Evolutionary conservation across 35 echinoderm and acorn worm species (phyloP).

Genomic region (Ophioderma brevispina): DNA sequence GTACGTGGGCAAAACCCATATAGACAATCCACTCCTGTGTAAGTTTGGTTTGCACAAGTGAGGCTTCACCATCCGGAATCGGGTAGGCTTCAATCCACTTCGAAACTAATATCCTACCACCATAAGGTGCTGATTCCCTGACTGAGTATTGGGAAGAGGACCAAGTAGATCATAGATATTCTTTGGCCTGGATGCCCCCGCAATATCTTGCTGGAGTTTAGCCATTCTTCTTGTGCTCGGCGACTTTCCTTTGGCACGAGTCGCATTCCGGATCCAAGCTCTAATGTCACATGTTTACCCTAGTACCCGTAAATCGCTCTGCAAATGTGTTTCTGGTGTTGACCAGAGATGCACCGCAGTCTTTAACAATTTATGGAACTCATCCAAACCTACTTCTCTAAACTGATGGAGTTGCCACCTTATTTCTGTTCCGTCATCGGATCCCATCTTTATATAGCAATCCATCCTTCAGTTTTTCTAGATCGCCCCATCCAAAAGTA

Average conservation of each 20-base stretch:
- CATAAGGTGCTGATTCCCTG: slow-evolving; percentile 24
- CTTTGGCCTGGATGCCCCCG: slow-evolving; percentile 32
- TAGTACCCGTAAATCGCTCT: slow-evolving; percentile 27
- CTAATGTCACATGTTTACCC: slow-evolving; percentile 26
- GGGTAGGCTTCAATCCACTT: slow-evolving; percentile 62
- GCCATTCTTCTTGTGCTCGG: slow-evolving; percentile 31
- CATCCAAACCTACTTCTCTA: slow-evolving; percentile 15
- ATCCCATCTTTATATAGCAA: too few relatives aligned
- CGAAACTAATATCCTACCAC: slow-evolving; percentile 57
- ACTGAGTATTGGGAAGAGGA: slow-evolving; percentile 7
- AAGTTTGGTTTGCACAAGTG: slow-evolving; percentile 23
- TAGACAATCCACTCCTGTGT: slow-evolving; percentile 9
- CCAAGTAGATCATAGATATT: slow-evolving; percentile 58
- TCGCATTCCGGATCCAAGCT: slow-evolving; percentile 9
- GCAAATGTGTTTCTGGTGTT: slow-evolving; percentile 8
- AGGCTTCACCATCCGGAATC: slow-evolving; percentile 42
- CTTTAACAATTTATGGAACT: slow-evolving; percentile 25
- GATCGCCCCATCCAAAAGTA: too few relatives aligned
- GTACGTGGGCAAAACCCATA: slow-evolving; percentile 28
- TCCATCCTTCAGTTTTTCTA: too few relatives aligned
- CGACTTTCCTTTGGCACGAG: slow-evolving; percentile 30
- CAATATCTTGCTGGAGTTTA: slow-evolving; percentile 7
- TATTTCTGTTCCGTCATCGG: too few relatives aligned
- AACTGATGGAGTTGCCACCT: too few relatives aligned
- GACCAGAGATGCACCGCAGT: slow-evolving; percentile 42